Evolutionary conservation across 2,113 vertebrate genomes (phyloP).

Genomic region (Egretta garzetta): DNA sequence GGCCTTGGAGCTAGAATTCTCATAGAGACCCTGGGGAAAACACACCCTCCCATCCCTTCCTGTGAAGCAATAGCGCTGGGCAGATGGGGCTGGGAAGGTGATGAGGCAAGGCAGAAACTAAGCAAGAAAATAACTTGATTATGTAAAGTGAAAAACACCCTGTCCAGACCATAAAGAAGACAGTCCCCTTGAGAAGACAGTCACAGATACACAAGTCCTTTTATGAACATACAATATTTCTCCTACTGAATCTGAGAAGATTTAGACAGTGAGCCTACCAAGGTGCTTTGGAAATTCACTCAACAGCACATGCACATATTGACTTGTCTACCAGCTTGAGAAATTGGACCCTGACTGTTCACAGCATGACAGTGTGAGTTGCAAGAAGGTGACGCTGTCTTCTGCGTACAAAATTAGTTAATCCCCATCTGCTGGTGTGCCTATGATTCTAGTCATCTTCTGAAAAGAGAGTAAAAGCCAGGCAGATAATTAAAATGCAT

Average conservation of each 20-base stretch:
- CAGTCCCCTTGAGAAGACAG: neutral
- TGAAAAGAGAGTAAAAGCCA: constrained; percentile 9
- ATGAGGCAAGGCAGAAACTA: neutral
- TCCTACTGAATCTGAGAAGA: neutral
- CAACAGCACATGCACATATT: neutral
- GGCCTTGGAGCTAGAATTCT: neutral
- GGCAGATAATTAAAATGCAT: neutral
- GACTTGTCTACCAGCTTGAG: constrained; percentile 32
- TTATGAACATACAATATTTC: neutral
- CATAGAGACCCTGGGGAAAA: neutral
- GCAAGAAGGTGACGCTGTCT: neutral
- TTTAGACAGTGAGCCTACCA: neutral
- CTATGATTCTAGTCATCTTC: neutral
- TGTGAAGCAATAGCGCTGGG: neutral
- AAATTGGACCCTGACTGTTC: constrained; percentile 26
- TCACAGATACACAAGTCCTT: fast-evolving
- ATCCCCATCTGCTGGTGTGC: constrained; percentile 47
- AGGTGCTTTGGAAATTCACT: neutral
- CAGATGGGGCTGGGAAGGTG: neutral
- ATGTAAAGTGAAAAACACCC: neutral
- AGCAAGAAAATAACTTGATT: neutral
- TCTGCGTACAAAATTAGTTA: constrained; percentile 14
- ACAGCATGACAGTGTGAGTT: constrained; percentile 19
- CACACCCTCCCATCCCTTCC: neutral
- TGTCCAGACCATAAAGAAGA: neutral